Conservation (phyloP, 2,888 invertebrate genomes). For the Apamea monoglypha region DNA sequence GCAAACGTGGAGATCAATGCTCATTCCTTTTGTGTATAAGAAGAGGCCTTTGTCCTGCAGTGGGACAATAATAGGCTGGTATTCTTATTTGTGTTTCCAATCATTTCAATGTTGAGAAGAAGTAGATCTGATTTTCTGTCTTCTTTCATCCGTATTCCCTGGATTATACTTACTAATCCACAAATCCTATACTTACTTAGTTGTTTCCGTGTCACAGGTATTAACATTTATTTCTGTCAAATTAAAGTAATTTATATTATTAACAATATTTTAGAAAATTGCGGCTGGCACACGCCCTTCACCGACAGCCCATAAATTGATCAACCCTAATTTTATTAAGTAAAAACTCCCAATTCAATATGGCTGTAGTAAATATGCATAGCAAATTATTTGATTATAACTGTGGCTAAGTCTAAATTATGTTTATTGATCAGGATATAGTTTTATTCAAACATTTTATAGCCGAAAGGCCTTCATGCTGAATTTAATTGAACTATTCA, state of each 20-base stretch:
- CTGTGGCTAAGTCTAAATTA: neutral
- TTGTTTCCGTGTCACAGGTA: neutral
- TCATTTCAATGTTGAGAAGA: neutral
- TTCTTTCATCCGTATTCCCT: neutral
- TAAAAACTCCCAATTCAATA: neutral
- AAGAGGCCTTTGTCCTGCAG: neutral
- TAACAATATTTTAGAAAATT: slow-evolving; percentile 14
- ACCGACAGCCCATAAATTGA: slow-evolving; percentile 9
- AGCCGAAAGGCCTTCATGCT: neutral
- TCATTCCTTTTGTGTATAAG: neutral
- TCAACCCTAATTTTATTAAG: slow-evolving; percentile 28
- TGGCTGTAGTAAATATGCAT: neutral
- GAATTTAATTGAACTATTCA: neutral
- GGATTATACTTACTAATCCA: neutral
- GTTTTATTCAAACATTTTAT: slow-evolving; percentile 1
- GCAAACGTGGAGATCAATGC: too few species aligned
- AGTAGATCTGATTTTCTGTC: neutral
- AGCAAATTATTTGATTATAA: slow-evolving; percentile 20
- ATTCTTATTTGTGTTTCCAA: neutral
- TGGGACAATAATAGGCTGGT: neutral
- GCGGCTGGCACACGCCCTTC: slow-evolving; percentile 11
- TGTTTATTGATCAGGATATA: slow-evolving; percentile 3
- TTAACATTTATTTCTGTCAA: neutral
- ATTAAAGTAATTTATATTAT: neutral
- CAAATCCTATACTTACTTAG: neutral